A percentile compares a stretch with the other conserved stretches of the same genome.
Evolutionary conservation across 2,113 vertebrate species (phyloP).

Genomic region (Seriola rivoliana): DNA sequence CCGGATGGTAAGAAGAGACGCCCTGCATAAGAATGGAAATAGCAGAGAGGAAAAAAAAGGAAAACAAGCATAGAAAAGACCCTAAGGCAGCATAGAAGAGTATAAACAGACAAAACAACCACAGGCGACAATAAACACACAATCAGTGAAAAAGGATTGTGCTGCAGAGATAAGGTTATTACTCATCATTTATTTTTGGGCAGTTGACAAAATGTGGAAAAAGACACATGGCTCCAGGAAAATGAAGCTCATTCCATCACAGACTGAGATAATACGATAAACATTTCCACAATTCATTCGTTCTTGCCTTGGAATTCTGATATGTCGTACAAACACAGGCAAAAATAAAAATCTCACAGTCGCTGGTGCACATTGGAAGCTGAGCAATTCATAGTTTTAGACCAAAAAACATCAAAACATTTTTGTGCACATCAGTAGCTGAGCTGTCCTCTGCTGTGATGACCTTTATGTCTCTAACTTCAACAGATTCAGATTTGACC

Average conservation of each 20-base stretch:
- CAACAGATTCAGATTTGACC: background rate
- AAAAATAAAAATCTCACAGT: background rate
- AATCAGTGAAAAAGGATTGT: constrained; percentile 72
- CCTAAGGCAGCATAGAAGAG: constrained; percentile 47
- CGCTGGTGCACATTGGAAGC: too few species aligned
- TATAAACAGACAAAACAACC: constrained; percentile 68
- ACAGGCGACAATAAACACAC: constrained; percentile 72
- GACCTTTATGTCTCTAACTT: too few species aligned
- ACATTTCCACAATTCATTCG: background rate
- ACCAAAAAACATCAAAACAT: background rate
- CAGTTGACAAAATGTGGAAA: constrained; percentile 56
- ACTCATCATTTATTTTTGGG: constrained; percentile 44
- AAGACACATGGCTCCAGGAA: constrained; percentile 12
- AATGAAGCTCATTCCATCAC: constrained; percentile 1
- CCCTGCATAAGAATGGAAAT: constrained; percentile 80
- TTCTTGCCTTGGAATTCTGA: background rate
- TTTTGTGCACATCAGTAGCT: background rate
- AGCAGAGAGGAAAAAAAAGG: constrained; percentile 53
- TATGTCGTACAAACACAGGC: background rate
- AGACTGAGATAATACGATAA: background rate
- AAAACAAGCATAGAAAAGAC: constrained; percentile 48
- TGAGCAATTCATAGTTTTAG: background rate
- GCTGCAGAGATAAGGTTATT: constrained; percentile 60
- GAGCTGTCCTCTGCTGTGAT: background rate
- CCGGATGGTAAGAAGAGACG: constrained; percentile 74